A percentile compares a stretch with the other conserved stretches of the same genome.
Conservation (phyloP, 2,797 vertebrate species). For the Odontamblyopus lacepedii region DNA sequence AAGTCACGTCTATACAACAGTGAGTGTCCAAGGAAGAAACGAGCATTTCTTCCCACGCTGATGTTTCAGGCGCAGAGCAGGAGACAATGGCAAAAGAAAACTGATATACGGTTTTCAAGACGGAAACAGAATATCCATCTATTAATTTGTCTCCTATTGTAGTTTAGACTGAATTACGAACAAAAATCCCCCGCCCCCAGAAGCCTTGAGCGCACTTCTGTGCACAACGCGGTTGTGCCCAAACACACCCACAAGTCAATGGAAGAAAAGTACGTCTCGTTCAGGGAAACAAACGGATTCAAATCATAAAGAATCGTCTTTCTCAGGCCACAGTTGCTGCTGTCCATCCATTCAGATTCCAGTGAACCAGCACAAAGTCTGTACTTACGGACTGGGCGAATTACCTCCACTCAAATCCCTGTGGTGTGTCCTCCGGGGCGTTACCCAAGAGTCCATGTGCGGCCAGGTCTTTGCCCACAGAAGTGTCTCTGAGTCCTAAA, state of each 20-base stretch:
- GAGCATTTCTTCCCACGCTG: not conserved
- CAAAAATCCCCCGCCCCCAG: not conserved
- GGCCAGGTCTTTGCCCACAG: not conserved
- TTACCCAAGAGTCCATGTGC: not conserved
- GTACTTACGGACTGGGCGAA: not conserved
- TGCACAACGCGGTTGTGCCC: not conserved
- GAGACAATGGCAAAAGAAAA: not conserved
- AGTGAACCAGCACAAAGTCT: slow-evolving; percentile 1
- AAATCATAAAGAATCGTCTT: not conserved
- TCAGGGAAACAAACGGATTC: not conserved
- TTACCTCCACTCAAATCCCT: not conserved
- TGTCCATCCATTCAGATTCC: slow-evolving; percentile 4
- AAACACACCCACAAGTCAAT: not conserved
- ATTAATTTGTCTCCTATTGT: not conserved
- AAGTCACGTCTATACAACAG: not conserved
- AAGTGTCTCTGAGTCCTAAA: not conserved
- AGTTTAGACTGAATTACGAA: not conserved
- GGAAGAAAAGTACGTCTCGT: not conserved
- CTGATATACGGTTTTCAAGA: not conserved
- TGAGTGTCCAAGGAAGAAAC: not conserved
- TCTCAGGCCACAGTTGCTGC: not conserved
- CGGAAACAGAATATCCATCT: not conserved
- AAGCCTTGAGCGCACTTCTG: not conserved
- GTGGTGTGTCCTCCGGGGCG: not conserved
- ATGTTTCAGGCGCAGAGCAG: not conserved